phyloP scores from a whole-genome alignment of 2,113 vertebrate species.

The Oryzias curvinotus region DNA sequence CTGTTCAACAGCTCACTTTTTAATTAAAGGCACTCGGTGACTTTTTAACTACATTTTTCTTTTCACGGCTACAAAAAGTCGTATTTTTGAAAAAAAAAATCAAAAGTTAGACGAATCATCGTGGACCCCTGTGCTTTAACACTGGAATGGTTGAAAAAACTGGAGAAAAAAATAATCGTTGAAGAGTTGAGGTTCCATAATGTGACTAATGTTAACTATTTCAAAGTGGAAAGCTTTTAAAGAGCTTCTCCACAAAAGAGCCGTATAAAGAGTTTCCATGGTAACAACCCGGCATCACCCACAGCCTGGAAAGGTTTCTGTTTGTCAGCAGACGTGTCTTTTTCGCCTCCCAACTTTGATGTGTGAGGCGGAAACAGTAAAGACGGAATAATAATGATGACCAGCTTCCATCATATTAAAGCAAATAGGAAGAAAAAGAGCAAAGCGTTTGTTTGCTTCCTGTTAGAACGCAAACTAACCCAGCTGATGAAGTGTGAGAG shows the following conservation, averaged over 20 bases:
- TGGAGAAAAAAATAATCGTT: too few species aligned
- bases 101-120: neutral
- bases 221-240: too few species aligned
- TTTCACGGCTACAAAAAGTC: neutral
- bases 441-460: neutral
- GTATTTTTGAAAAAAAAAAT: too few species aligned
- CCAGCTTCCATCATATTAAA: conserved; percentile 8
- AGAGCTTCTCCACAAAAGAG: too few species aligned
- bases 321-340: too few species aligned
- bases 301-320: neutral
- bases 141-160: too few species aligned
- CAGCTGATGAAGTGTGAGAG: conserved; percentile 1
- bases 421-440: neutral
- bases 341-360: too few species aligned
- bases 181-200: too few species aligned
- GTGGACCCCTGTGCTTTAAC: too few species aligned
- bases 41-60: neutral
- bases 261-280: conserved; percentile 16
- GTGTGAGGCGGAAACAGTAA: too few species aligned
- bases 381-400: neutral
- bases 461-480: conserved; percentile 10
- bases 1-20: neutral
- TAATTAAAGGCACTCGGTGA: neutral
- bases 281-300: conserved; percentile 3
- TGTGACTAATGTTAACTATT: too few species aligned